Base-by-base conservation (phyloP, 2,888 invertebrate genomes). In the Hirtodrosophila histrioides region DNA sequence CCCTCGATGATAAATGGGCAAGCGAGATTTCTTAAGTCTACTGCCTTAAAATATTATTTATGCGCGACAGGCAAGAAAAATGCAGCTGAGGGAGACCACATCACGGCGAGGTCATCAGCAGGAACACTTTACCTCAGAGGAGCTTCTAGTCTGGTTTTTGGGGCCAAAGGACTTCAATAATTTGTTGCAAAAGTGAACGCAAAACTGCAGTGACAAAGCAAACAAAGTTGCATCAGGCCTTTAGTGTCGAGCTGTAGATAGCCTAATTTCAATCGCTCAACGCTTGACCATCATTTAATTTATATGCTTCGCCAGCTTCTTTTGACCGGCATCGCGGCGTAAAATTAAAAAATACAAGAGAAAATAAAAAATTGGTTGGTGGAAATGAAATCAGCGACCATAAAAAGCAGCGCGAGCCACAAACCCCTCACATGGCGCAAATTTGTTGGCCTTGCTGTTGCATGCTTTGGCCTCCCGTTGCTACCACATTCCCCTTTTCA, bases 271-370 rank as follows among this genome's bases (percentile, higher is more conserved):
- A 75, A 80, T 86, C 75, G 58, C 56, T 61, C 66, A 65, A 57
- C 48, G 58, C 66, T 68, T 53, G 61, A 56, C 65, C 84, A 69
- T 75, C 82, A 81, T 80, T 86, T 84, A 75, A 84, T 84, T 82
- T 84, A 84, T 81, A 73, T 84, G 87, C 87, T 72, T 81, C 78
- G 67, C 58, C 62, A 77, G 84, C 58, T 69, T 61, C 78, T 69
- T 80, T 82, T 74, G 78, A 66, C 77, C 61, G 63, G 46, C 29
- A 55, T 44, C 49, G 57, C 43, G 53, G 55, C 58, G 50, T 71
- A 65, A 62, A 63, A 61, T 48, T 65, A 49, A 51, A 53, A 53
- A 12, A 33, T 24, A n/a, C 31, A 23, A 41, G 11, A 4, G 11
- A 4, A 10, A 57, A 33, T 8, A 2, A 11, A 33, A 43, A 33